Percentiles rank a stretch among this genome's conserved stretches.
Conservation (phyloP, 2,113 vertebrate species). For the Rhabdomys dilectus region DNA sequence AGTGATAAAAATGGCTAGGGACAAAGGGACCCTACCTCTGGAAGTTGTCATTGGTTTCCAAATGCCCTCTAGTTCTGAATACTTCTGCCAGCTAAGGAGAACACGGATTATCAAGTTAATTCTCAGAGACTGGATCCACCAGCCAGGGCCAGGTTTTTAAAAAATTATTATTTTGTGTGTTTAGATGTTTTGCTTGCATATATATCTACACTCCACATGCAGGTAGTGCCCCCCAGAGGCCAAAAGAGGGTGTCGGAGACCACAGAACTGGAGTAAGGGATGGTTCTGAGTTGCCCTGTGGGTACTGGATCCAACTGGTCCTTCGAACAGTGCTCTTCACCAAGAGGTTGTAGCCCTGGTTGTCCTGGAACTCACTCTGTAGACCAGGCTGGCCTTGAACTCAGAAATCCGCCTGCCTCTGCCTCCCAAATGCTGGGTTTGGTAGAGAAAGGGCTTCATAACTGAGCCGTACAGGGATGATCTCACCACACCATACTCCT, state of each 20-base stretch:
- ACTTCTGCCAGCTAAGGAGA: too few relatives aligned
- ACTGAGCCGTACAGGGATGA: neutral
- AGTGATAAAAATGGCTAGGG: neutral
- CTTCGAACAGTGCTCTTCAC: neutral
- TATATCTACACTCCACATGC: neutral
- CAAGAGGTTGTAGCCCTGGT: too few relatives aligned
- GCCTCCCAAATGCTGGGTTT: too few relatives aligned
- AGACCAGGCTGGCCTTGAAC: too few relatives aligned
- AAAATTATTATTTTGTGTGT: neutral
- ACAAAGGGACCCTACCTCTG: neutral
- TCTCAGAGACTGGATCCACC: neutral
- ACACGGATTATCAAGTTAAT: neutral
- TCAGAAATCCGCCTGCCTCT: too few relatives aligned
- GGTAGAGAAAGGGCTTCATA: neutral
- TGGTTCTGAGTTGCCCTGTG: neutral
- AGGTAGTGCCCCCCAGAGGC: neutral
- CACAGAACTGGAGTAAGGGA: too few relatives aligned
- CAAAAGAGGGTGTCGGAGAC: too few relatives aligned
- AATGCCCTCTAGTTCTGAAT: neutral
- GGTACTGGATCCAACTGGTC: neutral
- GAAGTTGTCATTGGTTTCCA: neutral
- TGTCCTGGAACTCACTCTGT: too few relatives aligned
- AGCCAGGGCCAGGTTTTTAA: neutral
- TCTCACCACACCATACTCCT: rapidly evolving
- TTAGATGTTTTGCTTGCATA: neutral